These are phyloP conservation scores for Metellina segmentata DNA, from an alignment of 2,888 invertebrate species.

Conservation along the genomic window DNA sequence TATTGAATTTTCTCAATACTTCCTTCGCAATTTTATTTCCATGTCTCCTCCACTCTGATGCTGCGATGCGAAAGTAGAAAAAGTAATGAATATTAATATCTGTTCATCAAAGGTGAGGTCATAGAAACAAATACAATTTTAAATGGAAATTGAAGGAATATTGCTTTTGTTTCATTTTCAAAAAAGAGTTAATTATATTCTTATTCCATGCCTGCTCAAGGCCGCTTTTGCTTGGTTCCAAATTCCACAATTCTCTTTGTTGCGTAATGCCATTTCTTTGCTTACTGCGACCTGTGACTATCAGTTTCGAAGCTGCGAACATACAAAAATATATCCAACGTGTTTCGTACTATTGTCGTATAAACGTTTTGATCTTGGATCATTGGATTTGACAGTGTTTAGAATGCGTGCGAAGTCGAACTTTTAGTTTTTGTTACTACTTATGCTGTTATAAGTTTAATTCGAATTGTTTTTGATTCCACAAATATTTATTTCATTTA, in stretches of 20 bases:
- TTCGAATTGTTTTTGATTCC: too few species aligned
- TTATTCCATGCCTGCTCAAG: neutral
- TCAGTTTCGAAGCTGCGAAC: neutral
- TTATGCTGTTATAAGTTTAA: too few species aligned
- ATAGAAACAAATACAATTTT: conserved; percentile 16
- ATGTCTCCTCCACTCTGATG: neutral
- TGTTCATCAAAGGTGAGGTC: conserved; percentile 60
- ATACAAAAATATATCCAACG: too few species aligned
- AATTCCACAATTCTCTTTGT: neutral
- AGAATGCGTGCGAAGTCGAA: too few species aligned
- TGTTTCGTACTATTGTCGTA: too few species aligned
- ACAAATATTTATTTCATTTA: too few species aligned
- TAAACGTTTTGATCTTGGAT: too few species aligned
- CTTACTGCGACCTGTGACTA: neutral
- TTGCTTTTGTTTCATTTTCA: neutral
- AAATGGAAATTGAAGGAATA: neutral
- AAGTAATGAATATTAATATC: conserved; percentile 64
- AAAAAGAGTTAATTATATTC: neutral
- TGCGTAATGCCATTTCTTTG: neutral
- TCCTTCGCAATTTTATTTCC: neutral
- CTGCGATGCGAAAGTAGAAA: conserved; percentile 26
- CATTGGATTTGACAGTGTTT: too few species aligned
- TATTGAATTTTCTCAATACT: neutral
- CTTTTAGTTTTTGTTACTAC: too few species aligned
- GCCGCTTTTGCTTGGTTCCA: neutral